Conservation (phyloP, 2,113 vertebrate species). For the Entelurus aequoreus region DNA sequence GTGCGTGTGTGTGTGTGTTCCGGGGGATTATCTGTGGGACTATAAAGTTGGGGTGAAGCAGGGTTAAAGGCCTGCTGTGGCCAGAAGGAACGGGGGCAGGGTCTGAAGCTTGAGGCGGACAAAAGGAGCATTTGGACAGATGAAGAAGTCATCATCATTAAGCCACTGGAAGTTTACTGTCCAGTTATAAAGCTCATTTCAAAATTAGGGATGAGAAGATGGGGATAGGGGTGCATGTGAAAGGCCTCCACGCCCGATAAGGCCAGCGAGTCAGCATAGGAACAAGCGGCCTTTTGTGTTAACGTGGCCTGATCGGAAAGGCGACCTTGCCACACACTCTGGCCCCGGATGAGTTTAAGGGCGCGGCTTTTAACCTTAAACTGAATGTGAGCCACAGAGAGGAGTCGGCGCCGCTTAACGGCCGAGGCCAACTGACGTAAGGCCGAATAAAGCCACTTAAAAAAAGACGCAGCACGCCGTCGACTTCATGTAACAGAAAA, state of each 20-base stretch:
- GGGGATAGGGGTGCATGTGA: constrained; percentile 55
- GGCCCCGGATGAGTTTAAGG: constrained; percentile 71
- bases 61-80: constrained; percentile 64
- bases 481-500: too few relatives aligned
- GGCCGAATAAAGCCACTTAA: background rate
- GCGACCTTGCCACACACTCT: constrained; percentile 74
- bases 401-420: constrained; percentile 38
- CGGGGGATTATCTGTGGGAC: constrained; percentile 59
- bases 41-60: constrained; percentile 68
- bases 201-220: constrained; percentile 56
- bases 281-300: constrained; percentile 67
- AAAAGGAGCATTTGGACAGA: constrained; percentile 93
- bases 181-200: constrained; percentile 81
- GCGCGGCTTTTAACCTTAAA: constrained; percentile 77
- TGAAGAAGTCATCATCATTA: constrained; percentile 96
- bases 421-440: constrained; percentile 6
- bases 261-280: constrained; percentile 40
- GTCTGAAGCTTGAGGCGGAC: constrained; percentile 66
- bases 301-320: constrained; percentile 54
- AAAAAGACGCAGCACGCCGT: too few relatives aligned
- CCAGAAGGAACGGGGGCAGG: constrained; percentile 67
- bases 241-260: constrained; percentile 60
- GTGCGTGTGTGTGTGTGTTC: constrained; percentile 18
- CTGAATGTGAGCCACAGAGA: constrained; percentile 59
- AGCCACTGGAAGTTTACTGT: constrained; percentile 81